These are phyloP conservation scores for Chlamydotis undulata DNA, from an alignment of 2,113 vertebrate genomes.

Conservation along the genomic window DNA sequence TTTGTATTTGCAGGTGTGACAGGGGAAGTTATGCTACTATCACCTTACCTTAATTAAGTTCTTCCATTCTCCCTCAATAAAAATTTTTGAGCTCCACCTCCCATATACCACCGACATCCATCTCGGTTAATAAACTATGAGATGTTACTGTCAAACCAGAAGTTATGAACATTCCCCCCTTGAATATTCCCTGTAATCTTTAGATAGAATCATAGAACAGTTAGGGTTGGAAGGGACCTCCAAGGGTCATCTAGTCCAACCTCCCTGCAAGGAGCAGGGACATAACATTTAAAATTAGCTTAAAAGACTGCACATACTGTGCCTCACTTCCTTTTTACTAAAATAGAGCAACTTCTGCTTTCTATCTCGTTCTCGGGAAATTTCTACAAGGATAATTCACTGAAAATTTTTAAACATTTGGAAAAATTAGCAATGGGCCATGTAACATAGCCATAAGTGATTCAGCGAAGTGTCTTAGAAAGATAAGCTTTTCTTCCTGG, in stretches of 20 bases:
- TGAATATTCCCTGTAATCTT: background rate
- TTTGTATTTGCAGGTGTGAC: background rate
- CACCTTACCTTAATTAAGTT: background rate
- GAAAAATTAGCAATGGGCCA: background rate
- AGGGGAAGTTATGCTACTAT: background rate
- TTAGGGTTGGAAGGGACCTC: too few relatives aligned
- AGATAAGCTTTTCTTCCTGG: background rate
- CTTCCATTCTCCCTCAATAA: background rate
- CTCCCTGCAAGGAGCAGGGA: too few relatives aligned
- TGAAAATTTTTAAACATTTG: background rate
- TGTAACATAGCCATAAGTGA: background rate
- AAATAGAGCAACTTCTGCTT: background rate
- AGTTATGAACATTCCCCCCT: background rate
- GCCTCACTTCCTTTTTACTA: background rate
- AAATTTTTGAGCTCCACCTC: background rate
- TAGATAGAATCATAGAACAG: background rate
- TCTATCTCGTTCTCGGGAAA: background rate
- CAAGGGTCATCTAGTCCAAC: too few relatives aligned
- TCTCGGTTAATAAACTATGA: background rate
- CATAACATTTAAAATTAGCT: background rate
- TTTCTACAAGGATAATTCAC: background rate
- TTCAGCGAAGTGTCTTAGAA: background rate
- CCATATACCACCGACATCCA: background rate
- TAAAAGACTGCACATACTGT: background rate
- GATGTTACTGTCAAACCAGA: background rate